Conservation (phyloP, 2,888 invertebrate genomes). For the Idaea straminata region DNA sequence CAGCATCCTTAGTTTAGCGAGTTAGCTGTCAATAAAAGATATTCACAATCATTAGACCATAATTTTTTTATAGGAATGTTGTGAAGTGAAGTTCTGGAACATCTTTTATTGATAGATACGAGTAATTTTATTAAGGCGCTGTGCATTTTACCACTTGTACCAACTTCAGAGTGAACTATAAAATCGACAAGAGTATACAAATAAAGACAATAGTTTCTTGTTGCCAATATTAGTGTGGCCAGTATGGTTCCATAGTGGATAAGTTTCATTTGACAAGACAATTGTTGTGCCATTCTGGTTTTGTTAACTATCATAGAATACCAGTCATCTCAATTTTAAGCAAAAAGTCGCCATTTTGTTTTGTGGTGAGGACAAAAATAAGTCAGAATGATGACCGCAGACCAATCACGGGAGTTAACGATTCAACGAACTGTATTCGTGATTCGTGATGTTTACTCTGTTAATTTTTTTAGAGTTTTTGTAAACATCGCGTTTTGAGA, state of each 20-base stretch:
- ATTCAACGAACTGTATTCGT: too few species aligned
- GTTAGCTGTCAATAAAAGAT: neutral
- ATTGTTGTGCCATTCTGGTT: neutral
- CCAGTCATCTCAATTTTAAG: neutral
- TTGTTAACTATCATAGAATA: neutral
- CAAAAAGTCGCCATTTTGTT: neutral
- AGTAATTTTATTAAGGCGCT: neutral
- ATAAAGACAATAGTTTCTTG: slow-evolving; percentile 33
- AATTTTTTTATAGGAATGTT: neutral
- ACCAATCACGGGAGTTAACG: neutral
- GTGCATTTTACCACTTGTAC: neutral
- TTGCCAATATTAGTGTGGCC: slow-evolving; percentile 60
- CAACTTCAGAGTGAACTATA: neutral
- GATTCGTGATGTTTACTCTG: too few species aligned
- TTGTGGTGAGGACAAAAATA: neutral
- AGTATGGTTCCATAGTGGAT: slow-evolving; percentile 47
- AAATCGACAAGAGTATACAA: neutral
- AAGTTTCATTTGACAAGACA: slow-evolving; percentile 2
- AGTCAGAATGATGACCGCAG: neutral
- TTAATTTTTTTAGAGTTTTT: too few species aligned
- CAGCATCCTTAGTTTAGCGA: neutral
- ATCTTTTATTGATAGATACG: neutral
- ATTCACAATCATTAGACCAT: neutral
- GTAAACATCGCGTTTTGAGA: too few species aligned
- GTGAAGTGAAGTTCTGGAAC: neutral